A percentile compares a stretch with the other conserved stretches of the same genome.
phyloP scores from a whole-genome alignment of 2,797 vertebrate genomes.

The Xiphophorus birchmanni region DNA sequence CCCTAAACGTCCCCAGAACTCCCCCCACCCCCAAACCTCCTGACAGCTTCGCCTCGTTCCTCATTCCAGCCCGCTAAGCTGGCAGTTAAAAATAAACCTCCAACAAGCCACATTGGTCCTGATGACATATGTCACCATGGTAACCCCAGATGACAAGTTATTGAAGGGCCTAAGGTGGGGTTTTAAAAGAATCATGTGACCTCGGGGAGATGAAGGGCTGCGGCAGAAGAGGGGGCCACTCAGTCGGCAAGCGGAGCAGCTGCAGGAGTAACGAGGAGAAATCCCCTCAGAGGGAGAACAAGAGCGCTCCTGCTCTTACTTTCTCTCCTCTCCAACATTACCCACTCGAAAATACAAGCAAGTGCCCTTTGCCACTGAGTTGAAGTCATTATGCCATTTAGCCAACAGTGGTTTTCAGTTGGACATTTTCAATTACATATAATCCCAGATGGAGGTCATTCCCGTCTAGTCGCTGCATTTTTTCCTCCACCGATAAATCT shows the following conservation, averaged over 20 bases:
- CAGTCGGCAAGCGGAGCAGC: slow-evolving; percentile 45
- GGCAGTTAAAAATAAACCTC: slow-evolving; percentile 65
- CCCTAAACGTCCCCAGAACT: slow-evolving; percentile 66
- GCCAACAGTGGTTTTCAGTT: slow-evolving; percentile 44
- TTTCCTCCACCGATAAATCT: not conserved
- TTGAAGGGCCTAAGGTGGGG: slow-evolving; percentile 56
- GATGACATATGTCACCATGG: slow-evolving; percentile 69
- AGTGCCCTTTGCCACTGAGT: slow-evolving; percentile 46
- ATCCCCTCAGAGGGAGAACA: slow-evolving; percentile 37
- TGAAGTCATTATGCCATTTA: slow-evolving; percentile 64
- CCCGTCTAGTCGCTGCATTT: not conserved
- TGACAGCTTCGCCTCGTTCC: slow-evolving; percentile 31
- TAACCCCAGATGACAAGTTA: slow-evolving; percentile 62
- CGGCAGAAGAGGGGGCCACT: slow-evolving; percentile 20
- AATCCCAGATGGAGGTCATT: slow-evolving; percentile 16
- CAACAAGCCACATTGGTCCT: slow-evolving; percentile 45
- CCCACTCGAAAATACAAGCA: slow-evolving; percentile 62
- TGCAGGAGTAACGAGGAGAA: slow-evolving; percentile 52
- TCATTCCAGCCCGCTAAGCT: slow-evolving; percentile 39
- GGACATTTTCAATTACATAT: slow-evolving; percentile 45
- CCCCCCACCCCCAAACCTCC: slow-evolving; percentile 4
- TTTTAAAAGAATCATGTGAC: slow-evolving; percentile 62
- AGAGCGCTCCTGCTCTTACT: slow-evolving; percentile 19
- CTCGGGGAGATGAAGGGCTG: slow-evolving; percentile 29
- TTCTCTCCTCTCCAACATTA: slow-evolving; percentile 35